These are phyloP conservation scores for Opisthocomus hoazin DNA, from an alignment of 2,113 vertebrate genomes.

Conservation along the genomic window DNA sequence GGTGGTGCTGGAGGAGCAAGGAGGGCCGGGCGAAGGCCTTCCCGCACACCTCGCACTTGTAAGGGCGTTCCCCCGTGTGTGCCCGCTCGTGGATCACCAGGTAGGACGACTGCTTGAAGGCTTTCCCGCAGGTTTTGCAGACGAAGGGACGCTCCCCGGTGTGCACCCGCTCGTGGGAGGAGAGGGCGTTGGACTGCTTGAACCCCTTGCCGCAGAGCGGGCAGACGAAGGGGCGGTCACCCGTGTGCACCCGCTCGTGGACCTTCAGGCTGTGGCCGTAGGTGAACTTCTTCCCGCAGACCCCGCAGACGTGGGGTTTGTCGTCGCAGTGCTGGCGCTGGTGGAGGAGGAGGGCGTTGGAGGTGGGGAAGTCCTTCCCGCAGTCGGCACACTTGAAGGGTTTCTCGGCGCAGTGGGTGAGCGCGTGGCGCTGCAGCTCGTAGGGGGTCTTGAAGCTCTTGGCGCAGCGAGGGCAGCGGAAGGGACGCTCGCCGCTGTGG, in stretches of 20 bases:
- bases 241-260: slow-evolving; percentile 48
- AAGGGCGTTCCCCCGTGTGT: not conserved
- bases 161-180: slow-evolving; percentile 46
- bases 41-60: not conserved
- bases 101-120: slow-evolving; percentile 62
- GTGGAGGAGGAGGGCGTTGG: slow-evolving; percentile 36
- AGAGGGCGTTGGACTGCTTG: slow-evolving; percentile 54
- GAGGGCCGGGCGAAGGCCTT: slow-evolving; percentile 52
- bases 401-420: not conserved
- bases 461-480: slow-evolving; percentile 5
- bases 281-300: slow-evolving; percentile 49
- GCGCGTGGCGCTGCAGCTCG: slow-evolving; percentile 22
- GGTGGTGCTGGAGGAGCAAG: slow-evolving; percentile 45
- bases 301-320: slow-evolving; percentile 20
- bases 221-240: slow-evolving; percentile 15
- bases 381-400: slow-evolving; percentile 15
- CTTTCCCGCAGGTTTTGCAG: slow-evolving; percentile 50
- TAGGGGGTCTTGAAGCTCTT: slow-evolving; percentile 50
- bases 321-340: slow-evolving; percentile 16
- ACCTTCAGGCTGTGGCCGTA: slow-evolving; percentile 53
- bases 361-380: slow-evolving; percentile 28
- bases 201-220: slow-evolving; percentile 50
- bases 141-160: not conserved
- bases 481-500: slow-evolving; percentile 31
- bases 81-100: slow-evolving; percentile 42